phyloP scores from a whole-genome alignment of 2,888 invertebrate genomes.

The Pinctada fucata region DNA sequence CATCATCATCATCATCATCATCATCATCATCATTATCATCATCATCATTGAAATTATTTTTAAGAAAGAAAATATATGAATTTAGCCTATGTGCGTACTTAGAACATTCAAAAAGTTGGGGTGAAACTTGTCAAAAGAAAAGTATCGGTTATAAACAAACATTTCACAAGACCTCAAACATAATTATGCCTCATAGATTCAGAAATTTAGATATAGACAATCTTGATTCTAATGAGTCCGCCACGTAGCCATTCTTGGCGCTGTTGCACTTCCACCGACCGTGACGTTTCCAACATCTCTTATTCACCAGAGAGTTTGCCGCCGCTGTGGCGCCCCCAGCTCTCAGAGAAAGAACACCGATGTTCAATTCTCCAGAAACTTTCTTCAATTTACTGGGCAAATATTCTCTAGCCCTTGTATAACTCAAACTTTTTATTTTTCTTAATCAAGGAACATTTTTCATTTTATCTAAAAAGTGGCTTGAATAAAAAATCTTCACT shows the following conservation, averaged over 20 bases:
- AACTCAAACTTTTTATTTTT: not conserved
- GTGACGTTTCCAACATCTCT: not conserved
- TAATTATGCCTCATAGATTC: not conserved
- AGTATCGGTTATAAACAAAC: too few relatives aligned
- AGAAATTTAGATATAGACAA: not conserved
- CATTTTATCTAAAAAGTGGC: not conserved
- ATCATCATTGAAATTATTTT: too few relatives aligned
- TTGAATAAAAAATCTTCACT: not conserved
- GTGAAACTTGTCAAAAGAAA: too few relatives aligned
- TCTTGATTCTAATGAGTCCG: not conserved
- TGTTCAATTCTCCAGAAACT: not conserved
- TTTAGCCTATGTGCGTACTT: too few relatives aligned
- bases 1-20: too few relatives aligned
- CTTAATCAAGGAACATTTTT: not conserved
- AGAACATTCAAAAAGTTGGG: too few relatives aligned
- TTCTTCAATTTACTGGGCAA: not conserved
- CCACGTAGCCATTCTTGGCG: not conserved
- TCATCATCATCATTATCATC: too few relatives aligned
- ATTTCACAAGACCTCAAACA: too few relatives aligned
- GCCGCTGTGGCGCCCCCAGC: not conserved
- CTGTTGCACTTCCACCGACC: not conserved
- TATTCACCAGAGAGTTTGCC: not conserved
- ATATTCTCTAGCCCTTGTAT: not conserved
- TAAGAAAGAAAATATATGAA: too few relatives aligned
- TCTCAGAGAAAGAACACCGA: not conserved